Evolutionary conservation across 2,113 vertebrate species (phyloP).

Genomic region (Lathamus discolor): DNA sequence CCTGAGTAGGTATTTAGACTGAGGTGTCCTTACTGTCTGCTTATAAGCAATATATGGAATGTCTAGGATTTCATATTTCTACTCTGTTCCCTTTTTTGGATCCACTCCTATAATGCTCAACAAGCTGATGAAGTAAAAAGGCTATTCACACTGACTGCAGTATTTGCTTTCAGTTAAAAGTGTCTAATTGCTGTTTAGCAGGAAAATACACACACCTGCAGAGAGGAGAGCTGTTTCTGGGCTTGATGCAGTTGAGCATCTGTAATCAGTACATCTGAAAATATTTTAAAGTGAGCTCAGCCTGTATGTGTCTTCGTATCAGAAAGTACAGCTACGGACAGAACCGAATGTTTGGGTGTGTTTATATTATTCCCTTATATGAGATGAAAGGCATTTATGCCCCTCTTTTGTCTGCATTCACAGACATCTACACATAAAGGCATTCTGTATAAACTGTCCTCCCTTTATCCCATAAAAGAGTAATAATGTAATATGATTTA

Average conservation of each 20-base stretch:
- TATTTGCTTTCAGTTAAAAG: neutral
- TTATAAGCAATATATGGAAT: neutral
- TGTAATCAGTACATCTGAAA: neutral
- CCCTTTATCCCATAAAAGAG: neutral
- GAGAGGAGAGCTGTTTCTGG: neutral
- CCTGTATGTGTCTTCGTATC: neutral
- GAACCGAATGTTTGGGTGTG: neutral
- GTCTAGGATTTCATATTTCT: neutral
- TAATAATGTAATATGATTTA: neutral
- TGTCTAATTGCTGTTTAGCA: neutral
- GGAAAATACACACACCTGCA: fast-evolving
- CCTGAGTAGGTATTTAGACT: neutral
- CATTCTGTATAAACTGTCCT: neutral
- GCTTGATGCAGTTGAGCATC: neutral
- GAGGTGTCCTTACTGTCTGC: neutral
- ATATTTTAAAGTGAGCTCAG: neutral
- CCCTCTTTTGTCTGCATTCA: neutral
- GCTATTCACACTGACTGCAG: neutral
- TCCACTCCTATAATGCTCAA: neutral
- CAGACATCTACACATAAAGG: neutral
- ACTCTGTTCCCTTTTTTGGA: neutral
- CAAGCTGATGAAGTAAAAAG: neutral
- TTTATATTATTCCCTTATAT: neutral
- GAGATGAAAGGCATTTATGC: neutral
- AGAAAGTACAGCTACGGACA: neutral